phyloP scores from a whole-genome alignment of 2,113 vertebrate species.

The Tauraco erythrolophus region DNA sequence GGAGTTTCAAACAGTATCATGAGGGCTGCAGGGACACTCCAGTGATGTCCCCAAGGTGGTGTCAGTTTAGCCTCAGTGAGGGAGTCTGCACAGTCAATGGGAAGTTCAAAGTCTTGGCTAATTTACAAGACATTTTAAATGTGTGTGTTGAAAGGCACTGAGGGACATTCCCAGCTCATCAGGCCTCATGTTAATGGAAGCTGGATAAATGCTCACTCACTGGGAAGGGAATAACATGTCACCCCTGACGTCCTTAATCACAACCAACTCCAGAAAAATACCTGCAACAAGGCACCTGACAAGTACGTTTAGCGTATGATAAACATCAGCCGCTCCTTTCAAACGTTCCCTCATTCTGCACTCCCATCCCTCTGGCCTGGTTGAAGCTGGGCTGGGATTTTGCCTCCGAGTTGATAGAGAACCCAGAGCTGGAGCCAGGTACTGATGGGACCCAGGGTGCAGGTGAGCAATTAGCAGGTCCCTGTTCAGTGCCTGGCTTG shows the following conservation, averaged over 20 bases:
- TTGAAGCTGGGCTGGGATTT: neutral
- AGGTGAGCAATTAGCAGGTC: neutral
- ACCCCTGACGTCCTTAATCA: neutral
- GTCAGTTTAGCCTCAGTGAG: neutral
- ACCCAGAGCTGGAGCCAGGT: neutral
- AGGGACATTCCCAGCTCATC: conserved; percentile 1
- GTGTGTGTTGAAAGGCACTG: conserved; percentile 15
- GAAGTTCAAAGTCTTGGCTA: neutral
- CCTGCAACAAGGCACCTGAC: neutral
- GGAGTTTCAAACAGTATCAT: neutral
- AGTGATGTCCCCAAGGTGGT: fast-evolving
- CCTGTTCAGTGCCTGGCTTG: neutral
- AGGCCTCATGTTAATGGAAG: neutral
- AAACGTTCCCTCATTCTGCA: neutral
- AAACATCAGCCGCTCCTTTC: conserved; percentile 7
- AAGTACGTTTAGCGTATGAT: neutral
- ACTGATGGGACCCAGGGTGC: neutral
- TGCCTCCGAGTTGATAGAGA: neutral
- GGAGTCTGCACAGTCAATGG: neutral
- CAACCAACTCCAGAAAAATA: neutral
- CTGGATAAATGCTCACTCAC: fast-evolving
- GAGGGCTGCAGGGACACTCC: neutral
- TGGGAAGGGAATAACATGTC: neutral
- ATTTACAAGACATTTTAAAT: conserved; percentile 18
- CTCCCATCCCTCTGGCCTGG: neutral